These are phyloP conservation scores for Parotocinclus haroldoi DNA, from an alignment of 2,797 vertebrate genomes.

Conservation along the genomic window DNA sequence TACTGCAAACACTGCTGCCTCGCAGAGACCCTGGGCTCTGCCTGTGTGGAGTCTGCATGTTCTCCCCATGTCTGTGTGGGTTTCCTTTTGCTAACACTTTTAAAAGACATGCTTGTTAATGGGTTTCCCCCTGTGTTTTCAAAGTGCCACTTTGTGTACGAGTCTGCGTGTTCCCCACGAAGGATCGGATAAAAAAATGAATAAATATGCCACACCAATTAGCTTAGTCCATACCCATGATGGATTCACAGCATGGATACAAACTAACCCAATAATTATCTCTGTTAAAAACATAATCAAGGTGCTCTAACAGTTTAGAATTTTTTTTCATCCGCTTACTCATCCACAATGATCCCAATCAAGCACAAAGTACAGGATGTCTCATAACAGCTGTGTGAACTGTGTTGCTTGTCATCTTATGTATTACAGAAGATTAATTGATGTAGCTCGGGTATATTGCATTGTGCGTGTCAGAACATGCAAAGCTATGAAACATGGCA, in stretches of 20 bases:
- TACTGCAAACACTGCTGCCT: no score
- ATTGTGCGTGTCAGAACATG: slow-evolving; percentile 68
- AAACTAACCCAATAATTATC: slow-evolving; percentile 31
- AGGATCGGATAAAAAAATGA: no score
- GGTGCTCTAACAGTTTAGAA: neutral
- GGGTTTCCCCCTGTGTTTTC: no score
- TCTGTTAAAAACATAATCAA: neutral
- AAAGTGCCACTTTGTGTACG: no score
- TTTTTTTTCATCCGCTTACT: slow-evolving; percentile 30
- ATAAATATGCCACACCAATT: no score
- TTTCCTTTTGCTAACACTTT: no score
- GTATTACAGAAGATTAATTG: slow-evolving; percentile 58
- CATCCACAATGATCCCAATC: slow-evolving; percentile 26
- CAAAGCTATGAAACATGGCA: slow-evolving; percentile 65
- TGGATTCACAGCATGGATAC: neutral
- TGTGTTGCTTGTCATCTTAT: slow-evolving; percentile 36
- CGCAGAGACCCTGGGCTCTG: no score
- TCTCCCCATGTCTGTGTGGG: no score
- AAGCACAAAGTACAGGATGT: slow-evolving; percentile 59
- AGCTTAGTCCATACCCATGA: no score
- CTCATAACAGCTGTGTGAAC: slow-evolving; percentile 42
- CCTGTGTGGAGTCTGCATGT: no score
- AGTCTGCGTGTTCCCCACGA: no score
- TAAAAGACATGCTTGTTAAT: no score
- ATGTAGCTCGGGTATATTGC: slow-evolving; percentile 45